These are phyloP conservation scores for Helicolenus hilgendorfi DNA, from an alignment of 2,797 vertebrate species.

Conservation along the genomic window DNA sequence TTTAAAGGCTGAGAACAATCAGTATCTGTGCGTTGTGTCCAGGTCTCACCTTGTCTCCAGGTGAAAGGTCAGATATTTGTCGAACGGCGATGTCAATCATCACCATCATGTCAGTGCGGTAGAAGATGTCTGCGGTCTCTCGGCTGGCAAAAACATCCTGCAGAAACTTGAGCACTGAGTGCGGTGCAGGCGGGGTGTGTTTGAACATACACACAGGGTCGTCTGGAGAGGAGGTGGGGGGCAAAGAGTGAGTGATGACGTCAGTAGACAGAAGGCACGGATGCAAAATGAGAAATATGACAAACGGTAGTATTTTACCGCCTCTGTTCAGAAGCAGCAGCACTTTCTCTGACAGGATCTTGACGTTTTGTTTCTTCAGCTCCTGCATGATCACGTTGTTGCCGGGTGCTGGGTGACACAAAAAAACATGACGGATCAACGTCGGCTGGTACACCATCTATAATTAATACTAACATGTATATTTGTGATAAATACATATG, in stretches of 20 bases:
- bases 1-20: not conserved
- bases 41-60: conserved; percentile 94
- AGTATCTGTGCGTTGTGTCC: not conserved
- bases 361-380: conserved; percentile 95
- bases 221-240: conserved; percentile 81
- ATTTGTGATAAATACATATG: no score
- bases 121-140: conserved; percentile 95
- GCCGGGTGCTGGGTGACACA: conserved; percentile 90
- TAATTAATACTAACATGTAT: no score
- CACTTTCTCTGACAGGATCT: conserved; percentile 96
- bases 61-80: conserved; percentile 97
- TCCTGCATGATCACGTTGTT: conserved; percentile 96
- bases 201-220: conserved; percentile 97
- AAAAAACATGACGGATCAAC: not conserved
- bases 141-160: conserved; percentile 95
- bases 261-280: not conserved
- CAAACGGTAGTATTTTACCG: conserved; percentile 86
- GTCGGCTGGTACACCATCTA: no score
- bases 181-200: conserved; percentile 94
- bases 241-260: not conserved
- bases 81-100: conserved; percentile 98
- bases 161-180: conserved; percentile 97
- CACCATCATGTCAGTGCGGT: conserved; percentile 99
- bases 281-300: not conserved
- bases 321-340: conserved; percentile 96